A percentile compares a stretch with the other conserved stretches of the same genome.
These are phyloP conservation scores for Lasioglossum villosulum DNA, from an alignment of 2,888 invertebrate genomes.

Conservation along the genomic window DNA sequence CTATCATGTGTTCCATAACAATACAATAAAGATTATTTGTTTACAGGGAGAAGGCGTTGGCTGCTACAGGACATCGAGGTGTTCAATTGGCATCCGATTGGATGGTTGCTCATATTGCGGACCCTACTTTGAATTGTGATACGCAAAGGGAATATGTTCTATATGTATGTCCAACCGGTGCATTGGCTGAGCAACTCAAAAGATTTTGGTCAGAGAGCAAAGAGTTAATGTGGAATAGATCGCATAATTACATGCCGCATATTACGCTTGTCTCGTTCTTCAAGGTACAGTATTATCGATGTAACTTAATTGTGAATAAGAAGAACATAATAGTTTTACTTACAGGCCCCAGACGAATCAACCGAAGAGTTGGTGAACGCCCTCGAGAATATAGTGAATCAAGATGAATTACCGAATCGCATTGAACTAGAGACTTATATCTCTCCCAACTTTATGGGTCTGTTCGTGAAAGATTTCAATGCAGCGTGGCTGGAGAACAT, in stretches of 20 bases:
- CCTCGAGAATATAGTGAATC: slow-evolving; percentile 91
- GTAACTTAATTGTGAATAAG: not conserved
- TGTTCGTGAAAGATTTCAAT: slow-evolving; percentile 93
- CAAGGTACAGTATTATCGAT: slow-evolving; percentile 86
- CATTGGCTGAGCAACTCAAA: slow-evolving; percentile 89
- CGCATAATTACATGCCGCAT: slow-evolving; percentile 95
- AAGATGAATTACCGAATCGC: slow-evolving; percentile 87
- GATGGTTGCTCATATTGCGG: slow-evolving; percentile 95
- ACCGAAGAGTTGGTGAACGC: slow-evolving; percentile 89
- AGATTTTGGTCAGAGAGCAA: slow-evolving; percentile 93
- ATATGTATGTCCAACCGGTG: slow-evolving; percentile 94
- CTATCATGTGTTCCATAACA: no score
- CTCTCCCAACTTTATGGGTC: slow-evolving; percentile 95
- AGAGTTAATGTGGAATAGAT: slow-evolving; percentile 93
- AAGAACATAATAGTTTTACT: not conserved
- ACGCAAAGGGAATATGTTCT: slow-evolving; percentile 94
- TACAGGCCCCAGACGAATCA: slow-evolving; percentile 90
- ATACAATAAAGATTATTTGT: slow-evolving; percentile 1
- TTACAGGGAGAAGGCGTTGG: slow-evolving; percentile 93
- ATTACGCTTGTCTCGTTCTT: slow-evolving; percentile 96
- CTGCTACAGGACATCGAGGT: slow-evolving; percentile 95
- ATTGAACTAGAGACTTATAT: slow-evolving; percentile 92
- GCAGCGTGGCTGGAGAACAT: slow-evolving; percentile 92
- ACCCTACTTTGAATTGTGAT: slow-evolving; percentile 91
- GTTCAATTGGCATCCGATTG: slow-evolving; percentile 96